Evolutionary conservation across 2,888 invertebrate genomes (phyloP), one percentile per base, ranked within the genome.

Genomic region (Deilephila porcellus): DNA sequence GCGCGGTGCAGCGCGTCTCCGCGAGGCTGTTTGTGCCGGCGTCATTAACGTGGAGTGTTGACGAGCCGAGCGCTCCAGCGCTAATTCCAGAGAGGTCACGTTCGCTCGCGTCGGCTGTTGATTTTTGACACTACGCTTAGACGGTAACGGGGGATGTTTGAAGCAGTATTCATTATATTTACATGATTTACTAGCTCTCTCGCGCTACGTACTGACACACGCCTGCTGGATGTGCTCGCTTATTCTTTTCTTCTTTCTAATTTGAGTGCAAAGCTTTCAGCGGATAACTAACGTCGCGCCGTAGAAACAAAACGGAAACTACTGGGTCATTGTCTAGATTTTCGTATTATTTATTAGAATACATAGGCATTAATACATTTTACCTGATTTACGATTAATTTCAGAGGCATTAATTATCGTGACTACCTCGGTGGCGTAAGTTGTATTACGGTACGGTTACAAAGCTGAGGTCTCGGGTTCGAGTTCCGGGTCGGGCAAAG

Each of bases 21-120:
- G 29, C 60, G 71, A 81, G 84, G 80, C 74, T 93, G 93, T 93
- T 93, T 93, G 90, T 91, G 91, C 90, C 90, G 87, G 86, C 91
- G 90, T 93, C 93, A 93, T 94, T 93, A 93, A 88, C 88, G 85
- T 88, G 85, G 88, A 92, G 92, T 91, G 92, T 90, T 89, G 90
- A 85, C 89, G 78, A 83, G 83, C 70, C 32, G 52, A 84, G 83
- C 83, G 86, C 88, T 86, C 86, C 84, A 84, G 90, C 89, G 91
- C 92, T 92, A 92, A 92, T 93, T 92, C 89, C 90, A 90, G 88
- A 87, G 85, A 87, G 87, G 88, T 84, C 85, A 83, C 86, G 84
- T 77, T 78, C 45, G 77, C 77, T 79, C 76, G 78, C 81, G 83
- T 82, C 76, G 81, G 79, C 80, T 87, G 86, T 89, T 89, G 85